Conservation (phyloP, 2,888 invertebrate species). For the Rambutsinella grinnellia region DNA sequence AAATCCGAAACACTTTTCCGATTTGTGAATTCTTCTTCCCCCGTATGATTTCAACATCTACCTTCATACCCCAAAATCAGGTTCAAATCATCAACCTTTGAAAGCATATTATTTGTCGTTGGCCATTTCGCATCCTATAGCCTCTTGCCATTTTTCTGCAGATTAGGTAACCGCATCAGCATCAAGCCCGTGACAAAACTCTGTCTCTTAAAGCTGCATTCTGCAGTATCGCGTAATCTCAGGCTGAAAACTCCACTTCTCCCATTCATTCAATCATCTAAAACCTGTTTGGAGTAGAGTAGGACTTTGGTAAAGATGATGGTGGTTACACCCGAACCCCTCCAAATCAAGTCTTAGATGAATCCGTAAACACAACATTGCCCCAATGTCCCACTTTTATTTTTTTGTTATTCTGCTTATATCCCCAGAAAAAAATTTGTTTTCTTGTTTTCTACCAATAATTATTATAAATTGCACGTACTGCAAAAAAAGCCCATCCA, state of each 20-base stretch:
- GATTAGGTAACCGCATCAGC: neutral
- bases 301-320: neutral
- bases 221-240: conserved; percentile 12
- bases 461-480: conserved; percentile 53
- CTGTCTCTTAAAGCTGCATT: neutral
- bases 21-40: neutral
- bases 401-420: conserved; percentile 1
- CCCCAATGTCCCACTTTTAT: conserved; percentile 48
- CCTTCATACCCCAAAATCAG: too few relatives aligned
- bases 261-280: conserved; percentile 31
- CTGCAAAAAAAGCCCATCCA: conserved; percentile 12
- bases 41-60: too few relatives aligned
- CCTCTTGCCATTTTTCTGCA: too few relatives aligned
- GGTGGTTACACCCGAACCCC: conserved; percentile 29
- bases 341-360: conserved; percentile 14
- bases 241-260: neutral
- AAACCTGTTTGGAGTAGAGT: conserved; percentile 31
- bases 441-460: conserved; percentile 43
- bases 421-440: conserved; percentile 15
- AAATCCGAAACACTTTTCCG: conserved; percentile 46
- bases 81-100: too few relatives aligned
- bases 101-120: too few relatives aligned
- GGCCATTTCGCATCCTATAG: too few relatives aligned
- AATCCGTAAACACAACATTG: conserved; percentile 20
- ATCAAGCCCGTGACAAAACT: neutral